Percentiles rank a stretch among this genome's conserved stretches.
These are phyloP conservation scores for Euwallacea similis DNA, from an alignment of 1,140 invertebrate species.

Conservation along the genomic window DNA sequence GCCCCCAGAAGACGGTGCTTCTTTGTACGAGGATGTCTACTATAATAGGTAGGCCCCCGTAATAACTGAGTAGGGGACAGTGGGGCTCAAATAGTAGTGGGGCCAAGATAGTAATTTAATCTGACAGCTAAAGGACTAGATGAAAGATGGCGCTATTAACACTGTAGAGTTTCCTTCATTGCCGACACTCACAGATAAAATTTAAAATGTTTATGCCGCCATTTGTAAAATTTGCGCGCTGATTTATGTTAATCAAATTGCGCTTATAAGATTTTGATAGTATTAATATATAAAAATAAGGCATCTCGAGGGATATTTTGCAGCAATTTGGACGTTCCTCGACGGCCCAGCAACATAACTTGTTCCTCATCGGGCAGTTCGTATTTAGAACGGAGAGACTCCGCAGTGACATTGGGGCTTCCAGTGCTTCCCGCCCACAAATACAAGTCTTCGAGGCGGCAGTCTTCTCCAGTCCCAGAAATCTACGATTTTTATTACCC, in stretches of 20 bases:
- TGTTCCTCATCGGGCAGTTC: conserved; percentile 80
- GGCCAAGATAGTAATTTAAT: no score
- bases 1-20: conserved; percentile 46
- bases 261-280: no score
- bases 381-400: conserved; percentile 75
- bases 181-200: no score
- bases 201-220: background rate
- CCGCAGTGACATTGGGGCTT: conserved; percentile 69
- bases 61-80: background rate
- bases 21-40: conserved; percentile 49
- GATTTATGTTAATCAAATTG: no score
- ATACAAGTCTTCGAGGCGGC: conserved; percentile 52
- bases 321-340: conserved; percentile 51
- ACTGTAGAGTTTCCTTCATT: no score
- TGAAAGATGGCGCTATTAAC: no score
- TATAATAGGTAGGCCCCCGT: conserved; percentile 45
- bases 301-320: conserved; percentile 18
- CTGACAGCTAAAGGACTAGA: no score
- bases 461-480: conserved; percentile 58
- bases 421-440: conserved; percentile 55
- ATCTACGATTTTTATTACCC: conserved; percentile 69
- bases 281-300: background rate
- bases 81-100: background rate
- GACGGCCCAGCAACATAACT: conserved; percentile 75
- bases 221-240: no score